Evolutionary conservation across 2,888 invertebrate species (phyloP).

Genomic region (Pocota personata): DNA sequence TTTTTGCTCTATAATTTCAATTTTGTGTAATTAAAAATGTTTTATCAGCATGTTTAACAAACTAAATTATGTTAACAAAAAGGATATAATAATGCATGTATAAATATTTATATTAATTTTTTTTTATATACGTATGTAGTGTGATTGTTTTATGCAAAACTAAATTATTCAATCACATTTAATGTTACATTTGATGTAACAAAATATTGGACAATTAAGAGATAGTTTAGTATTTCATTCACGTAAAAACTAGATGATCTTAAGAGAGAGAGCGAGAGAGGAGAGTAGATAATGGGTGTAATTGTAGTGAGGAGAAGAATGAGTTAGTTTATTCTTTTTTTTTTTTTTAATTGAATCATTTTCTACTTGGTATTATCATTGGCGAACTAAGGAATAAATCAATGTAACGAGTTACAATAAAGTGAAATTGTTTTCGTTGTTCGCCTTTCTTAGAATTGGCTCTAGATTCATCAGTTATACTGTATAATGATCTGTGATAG

Average conservation of each 20-base stretch:
- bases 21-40: constrained; percentile 46
- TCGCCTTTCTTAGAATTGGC: too few species aligned
- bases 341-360: neutral
- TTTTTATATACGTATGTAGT: constrained; percentile 16
- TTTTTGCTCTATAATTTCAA: constrained; percentile 12
- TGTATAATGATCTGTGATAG: too few species aligned
- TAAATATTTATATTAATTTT: constrained; percentile 26
- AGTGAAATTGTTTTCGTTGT: too few species aligned
- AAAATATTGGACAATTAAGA: constrained; percentile 60
- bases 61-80: constrained; percentile 28
- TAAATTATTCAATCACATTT: constrained; percentile 44
- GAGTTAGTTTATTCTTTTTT: neutral
- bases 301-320: constrained; percentile 4
- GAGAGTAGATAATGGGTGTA: constrained; percentile 1
- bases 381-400: too few species aligned
- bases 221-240: constrained; percentile 40
- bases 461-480: too few species aligned
- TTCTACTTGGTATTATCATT: too few species aligned
- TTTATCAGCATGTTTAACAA: constrained; percentile 24
- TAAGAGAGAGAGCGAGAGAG: constrained; percentile 5
- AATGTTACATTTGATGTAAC: constrained; percentile 50
- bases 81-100: constrained; percentile 30
- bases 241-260: constrained; percentile 54
- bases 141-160: constrained; percentile 71
- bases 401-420: too few species aligned